These are phyloP conservation scores for Thumatha senex DNA, from an alignment of 2,888 invertebrate genomes.

Conservation along the genomic window DNA sequence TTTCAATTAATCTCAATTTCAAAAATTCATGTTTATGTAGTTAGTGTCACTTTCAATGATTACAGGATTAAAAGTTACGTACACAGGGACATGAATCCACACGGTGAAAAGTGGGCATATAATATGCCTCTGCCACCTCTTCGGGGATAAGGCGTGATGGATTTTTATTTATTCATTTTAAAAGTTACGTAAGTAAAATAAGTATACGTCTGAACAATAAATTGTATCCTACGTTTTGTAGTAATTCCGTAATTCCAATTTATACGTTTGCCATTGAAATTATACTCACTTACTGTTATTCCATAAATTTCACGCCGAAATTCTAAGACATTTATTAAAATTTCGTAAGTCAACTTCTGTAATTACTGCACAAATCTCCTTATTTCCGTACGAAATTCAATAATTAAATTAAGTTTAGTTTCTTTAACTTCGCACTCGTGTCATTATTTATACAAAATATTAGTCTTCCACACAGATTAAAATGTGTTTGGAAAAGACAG, in stretches of 20 bases:
- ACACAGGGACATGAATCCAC: no score
- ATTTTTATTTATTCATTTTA: no score
- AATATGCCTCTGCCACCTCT: no score
- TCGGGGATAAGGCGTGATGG: no score
- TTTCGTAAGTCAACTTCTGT: conserved; percentile 5
- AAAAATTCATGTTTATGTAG: no score
- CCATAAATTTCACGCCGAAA: conserved; percentile 11
- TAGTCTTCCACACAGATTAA: conserved; percentile 14
- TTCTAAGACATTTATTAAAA: conserved; percentile 10
- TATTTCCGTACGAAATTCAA: conserved; percentile 20
- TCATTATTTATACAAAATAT: conserved; percentile 29
- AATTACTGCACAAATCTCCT: conserved; percentile 24
- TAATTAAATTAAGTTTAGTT: conserved; percentile 39
- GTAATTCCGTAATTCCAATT: neutral
- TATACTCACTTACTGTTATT: conserved; percentile 6
- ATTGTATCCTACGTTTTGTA: neutral
- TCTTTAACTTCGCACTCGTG: conserved; percentile 24
- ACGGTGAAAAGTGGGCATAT: no score
- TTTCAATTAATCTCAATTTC: no score
- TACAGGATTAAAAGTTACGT: neutral
- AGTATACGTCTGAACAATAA: neutral
- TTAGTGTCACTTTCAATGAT: neutral
- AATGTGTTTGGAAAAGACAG: conserved; percentile 12
- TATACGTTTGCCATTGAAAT: conserved; percentile 1
- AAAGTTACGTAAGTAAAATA: neutral